These are phyloP conservation scores for Mixornis gularis DNA, from an alignment of 2,113 vertebrate species.

Conservation along the genomic window DNA sequence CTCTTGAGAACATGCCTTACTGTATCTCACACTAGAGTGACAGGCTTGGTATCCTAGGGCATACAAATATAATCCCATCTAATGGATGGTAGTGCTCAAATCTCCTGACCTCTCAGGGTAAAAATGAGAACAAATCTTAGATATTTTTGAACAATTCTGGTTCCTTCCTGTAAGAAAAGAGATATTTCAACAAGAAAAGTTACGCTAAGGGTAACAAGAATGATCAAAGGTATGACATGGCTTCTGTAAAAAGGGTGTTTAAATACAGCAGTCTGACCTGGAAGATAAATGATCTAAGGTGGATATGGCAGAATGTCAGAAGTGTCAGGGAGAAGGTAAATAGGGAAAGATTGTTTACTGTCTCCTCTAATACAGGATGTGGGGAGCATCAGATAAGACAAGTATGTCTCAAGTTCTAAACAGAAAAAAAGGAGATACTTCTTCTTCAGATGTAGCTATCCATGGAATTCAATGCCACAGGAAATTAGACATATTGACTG, in stretches of 20 bases:
- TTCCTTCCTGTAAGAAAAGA: not conserved
- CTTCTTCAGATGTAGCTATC: not conserved
- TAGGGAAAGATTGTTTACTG: not conserved
- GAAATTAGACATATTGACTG: not conserved
- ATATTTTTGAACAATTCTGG: not conserved
- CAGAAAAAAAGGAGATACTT: not conserved
- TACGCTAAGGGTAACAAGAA: not conserved
- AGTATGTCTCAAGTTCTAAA: not conserved
- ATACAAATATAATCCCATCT: slow-evolving; percentile 18
- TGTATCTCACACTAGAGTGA: not conserved
- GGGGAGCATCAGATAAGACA: not conserved
- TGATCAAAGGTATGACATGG: not conserved
- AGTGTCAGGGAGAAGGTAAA: slow-evolving; percentile 5
- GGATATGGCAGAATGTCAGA: not conserved
- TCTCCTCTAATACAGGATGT: not conserved
- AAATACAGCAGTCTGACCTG: not conserved
- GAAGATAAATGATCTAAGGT: slow-evolving; percentile 2
- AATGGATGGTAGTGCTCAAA: not conserved
- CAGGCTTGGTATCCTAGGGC: not conserved
- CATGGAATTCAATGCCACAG: not conserved
- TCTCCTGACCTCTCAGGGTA: not conserved
- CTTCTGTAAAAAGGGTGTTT: not conserved
- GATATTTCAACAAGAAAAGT: not conserved
- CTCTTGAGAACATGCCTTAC: not conserved
- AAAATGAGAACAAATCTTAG: slow-evolving; percentile 8